phyloP scores from a whole-genome alignment of 2,113 vertebrate species.

The Vidua macroura region DNA sequence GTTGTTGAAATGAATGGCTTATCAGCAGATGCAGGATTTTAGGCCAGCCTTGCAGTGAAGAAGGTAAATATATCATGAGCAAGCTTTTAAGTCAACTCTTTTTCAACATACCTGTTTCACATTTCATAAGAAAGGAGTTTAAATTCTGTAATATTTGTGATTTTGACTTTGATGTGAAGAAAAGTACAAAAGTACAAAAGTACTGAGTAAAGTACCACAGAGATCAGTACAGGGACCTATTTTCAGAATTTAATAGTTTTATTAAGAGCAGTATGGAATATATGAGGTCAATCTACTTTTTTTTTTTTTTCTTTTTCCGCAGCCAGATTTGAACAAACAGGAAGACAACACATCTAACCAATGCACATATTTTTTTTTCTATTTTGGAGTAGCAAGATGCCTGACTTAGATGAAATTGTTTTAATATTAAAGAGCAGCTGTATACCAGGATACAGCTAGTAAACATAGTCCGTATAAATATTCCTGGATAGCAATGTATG shows the following conservation, averaged over 20 bases:
- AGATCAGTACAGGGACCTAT: background rate
- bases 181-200: background rate
- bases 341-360: background rate
- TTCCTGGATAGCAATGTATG: background rate
- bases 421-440: background rate
- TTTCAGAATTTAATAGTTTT: background rate
- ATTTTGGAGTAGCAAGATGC: background rate
- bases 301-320: background rate
- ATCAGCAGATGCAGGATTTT: background rate
- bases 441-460: background rate
- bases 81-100: background rate
- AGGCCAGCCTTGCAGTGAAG: background rate
- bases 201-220: background rate
- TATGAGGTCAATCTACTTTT: background rate
- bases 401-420: background rate
- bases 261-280: background rate
- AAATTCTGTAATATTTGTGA: background rate
- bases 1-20: background rate
- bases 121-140: background rate
- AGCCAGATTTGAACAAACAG: background rate
- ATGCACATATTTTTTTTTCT: background rate
- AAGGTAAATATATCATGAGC: background rate
- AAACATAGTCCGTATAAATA: background rate
- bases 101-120: background rate
- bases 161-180: background rate